Base-by-base conservation (phyloP, 2,888 invertebrate genomes). In the Thera obeliscata region DNA sequence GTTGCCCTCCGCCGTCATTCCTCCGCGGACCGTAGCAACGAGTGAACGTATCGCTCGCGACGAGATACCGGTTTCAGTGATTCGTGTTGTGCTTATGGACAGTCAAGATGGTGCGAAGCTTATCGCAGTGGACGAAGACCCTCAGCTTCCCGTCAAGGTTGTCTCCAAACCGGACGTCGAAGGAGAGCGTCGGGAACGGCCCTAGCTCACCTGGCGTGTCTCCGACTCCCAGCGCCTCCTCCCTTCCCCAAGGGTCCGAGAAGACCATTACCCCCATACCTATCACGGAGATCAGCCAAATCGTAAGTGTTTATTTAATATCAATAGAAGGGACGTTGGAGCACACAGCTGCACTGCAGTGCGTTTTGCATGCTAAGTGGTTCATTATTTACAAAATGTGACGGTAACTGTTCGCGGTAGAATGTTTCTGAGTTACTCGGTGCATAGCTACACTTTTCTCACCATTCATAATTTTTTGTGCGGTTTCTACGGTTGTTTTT, bases 81-180 rank as follows among this genome's bases (percentile, higher is more conserved):
- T 86, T 87, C 87, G 91, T 90, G 88, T 88, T 87, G 90, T 87
- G 87, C 83, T 78, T 85, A 89, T 91, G 92, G 87, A 91, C 91
- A 81, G 80, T 84, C 87, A 94, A 93, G 85, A 97, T 97, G 97
- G 97, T 97, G 90, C 96, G 97, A 80, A 97, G 97, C 94, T 94
- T 97, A 84, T 96, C 97, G 71, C 97, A 97, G 94, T 97, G 97
- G 97, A 97, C 97, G 91, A 97, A 97, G 95, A 97, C 97, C 78
- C 94, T 97, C 86, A 97, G 97, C 95, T 97, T 97, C 89, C 97
- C 97, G 71, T 96, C 97, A 82, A 95, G 97, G 89, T 94, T 97
- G 84, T 97, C 97, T 69, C 97, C 97, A 12, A 97, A 97, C 87
- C 96, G 97, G 82, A 95, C 95, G 65, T 95, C 96, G 52, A 97